Evolutionary conservation across 2,113 vertebrate species (phyloP).

Genomic region (Vicugna pacos): DNA sequence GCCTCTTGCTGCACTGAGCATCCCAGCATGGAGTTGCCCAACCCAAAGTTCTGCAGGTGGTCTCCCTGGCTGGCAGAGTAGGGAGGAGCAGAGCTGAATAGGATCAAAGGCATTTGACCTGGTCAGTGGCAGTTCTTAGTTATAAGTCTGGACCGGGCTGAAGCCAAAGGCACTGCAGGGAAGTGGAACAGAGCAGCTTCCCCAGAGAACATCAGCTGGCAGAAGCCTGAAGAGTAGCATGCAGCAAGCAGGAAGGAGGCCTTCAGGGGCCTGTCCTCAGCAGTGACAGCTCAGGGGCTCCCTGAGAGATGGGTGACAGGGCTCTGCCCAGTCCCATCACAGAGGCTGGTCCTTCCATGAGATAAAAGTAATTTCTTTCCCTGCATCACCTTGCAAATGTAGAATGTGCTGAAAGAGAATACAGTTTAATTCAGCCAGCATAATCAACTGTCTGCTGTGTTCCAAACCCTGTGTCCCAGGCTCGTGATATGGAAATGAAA

Average conservation of each 20-base stretch:
- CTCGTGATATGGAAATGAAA: slow-evolving; percentile 54
- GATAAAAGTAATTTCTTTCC: background rate
- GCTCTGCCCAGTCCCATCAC: background rate
- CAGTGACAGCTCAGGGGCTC: background rate
- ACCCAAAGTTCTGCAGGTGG: background rate
- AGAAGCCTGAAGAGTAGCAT: background rate
- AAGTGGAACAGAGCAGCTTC: background rate
- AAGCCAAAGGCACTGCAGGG: background rate
- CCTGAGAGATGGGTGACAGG: background rate
- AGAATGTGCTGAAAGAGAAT: background rate
- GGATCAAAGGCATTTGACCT: background rate
- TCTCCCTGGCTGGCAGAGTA: background rate
- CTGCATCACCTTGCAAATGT: background rate
- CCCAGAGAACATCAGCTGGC: background rate
- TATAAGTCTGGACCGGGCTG: background rate
- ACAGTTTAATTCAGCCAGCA: background rate
- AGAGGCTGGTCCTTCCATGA: background rate
- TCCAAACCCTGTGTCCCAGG: background rate
- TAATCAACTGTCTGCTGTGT: background rate
- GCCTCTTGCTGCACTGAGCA: background rate
- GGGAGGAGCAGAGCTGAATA: background rate
- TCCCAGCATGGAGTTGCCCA: background rate
- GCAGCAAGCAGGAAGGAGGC: background rate
- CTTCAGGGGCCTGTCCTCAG: background rate
- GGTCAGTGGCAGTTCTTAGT: background rate